phyloP scores from a whole-genome alignment of 1,140 invertebrate genomes.

The Mesaphorura yosii region DNA sequence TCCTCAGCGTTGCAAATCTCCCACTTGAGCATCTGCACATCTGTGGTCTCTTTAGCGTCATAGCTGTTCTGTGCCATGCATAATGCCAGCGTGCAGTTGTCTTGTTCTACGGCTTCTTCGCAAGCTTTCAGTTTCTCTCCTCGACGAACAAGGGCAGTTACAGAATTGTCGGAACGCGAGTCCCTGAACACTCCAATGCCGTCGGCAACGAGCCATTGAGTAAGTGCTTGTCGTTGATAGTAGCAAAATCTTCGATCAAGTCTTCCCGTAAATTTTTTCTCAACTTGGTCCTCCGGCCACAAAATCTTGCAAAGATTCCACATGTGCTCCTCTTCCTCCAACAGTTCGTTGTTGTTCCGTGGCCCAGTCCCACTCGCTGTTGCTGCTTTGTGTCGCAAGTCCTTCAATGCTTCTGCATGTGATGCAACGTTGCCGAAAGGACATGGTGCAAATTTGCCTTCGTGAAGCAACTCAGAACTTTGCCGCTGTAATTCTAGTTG shows the following conservation, averaged over 20 bases:
- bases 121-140: slow-evolving; percentile 16
- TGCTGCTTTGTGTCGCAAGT: not conserved
- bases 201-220: slow-evolving; percentile 19
- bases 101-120: slow-evolving; percentile 16
- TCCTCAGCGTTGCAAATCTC: not conserved
- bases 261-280: not conserved
- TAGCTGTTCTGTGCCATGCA: slow-evolving; percentile 10
- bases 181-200: slow-evolving; percentile 16
- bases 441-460: too few species aligned
- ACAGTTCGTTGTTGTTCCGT: not conserved
- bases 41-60: not conserved
- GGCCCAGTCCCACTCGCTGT: not conserved
- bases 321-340: slow-evolving; percentile 12
- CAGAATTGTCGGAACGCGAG: not conserved
- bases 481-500: too few species aligned
- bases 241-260: slow-evolving; percentile 8
- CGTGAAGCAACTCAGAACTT: too few species aligned
- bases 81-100: slow-evolving; percentile 17
- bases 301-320: slow-evolving; percentile 24
- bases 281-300: slow-evolving; percentile 9
- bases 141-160: slow-evolving; percentile 14
- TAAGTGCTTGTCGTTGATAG: slow-evolving; percentile 9
- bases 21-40: slow-evolving; percentile 14
- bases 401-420: too few species aligned
- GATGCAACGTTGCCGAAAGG: too few species aligned